These are phyloP conservation scores for Lordiphosa clarofinis DNA, from an alignment of 1,140 invertebrate genomes.

Conservation along the genomic window DNA sequence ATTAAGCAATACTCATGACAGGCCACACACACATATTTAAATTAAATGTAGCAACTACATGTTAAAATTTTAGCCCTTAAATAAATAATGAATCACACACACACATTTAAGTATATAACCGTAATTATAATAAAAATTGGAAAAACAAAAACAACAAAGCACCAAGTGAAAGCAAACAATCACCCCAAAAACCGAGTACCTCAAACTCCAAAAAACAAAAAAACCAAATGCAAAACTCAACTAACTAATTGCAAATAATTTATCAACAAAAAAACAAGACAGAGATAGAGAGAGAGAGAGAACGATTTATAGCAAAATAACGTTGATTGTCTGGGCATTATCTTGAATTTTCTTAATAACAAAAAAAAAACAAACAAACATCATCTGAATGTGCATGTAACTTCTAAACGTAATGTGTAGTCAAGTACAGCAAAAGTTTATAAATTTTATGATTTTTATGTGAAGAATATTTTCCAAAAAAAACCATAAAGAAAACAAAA, in stretches of 20 bases:
- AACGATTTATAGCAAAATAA: constrained; percentile 10
- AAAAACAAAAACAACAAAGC: constrained; percentile 31
- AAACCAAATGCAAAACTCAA: neutral
- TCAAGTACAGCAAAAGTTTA: constrained; percentile 1
- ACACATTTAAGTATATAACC: constrained; percentile 3
- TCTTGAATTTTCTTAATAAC: constrained; percentile 1
- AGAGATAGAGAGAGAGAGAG: neutral
- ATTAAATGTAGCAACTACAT: constrained; percentile 73
- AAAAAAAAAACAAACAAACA: neutral
- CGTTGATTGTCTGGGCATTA: neutral
- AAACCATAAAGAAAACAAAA: constrained; percentile 8
- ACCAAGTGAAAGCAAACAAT: constrained; percentile 45
- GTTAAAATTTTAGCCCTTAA: constrained; percentile 66
- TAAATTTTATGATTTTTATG: no score
- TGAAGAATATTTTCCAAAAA: neutral
- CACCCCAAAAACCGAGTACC: constrained; percentile 17
- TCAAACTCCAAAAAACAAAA: constrained; percentile 16
- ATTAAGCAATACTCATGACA: constrained; percentile 35
- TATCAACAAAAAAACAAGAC: constrained; percentile 8
- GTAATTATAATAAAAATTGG: constrained; percentile 1
- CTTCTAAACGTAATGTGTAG: constrained; percentile 11
- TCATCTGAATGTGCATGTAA: constrained; percentile 4
- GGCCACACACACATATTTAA: constrained; percentile 53
- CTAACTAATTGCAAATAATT: constrained; percentile 3
- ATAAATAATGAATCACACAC: constrained; percentile 14